Percentiles rank a stretch among this genome's conserved stretches.
phyloP scores from a whole-genome alignment of 2,888 invertebrate genomes.

The Unio pictorum region DNA sequence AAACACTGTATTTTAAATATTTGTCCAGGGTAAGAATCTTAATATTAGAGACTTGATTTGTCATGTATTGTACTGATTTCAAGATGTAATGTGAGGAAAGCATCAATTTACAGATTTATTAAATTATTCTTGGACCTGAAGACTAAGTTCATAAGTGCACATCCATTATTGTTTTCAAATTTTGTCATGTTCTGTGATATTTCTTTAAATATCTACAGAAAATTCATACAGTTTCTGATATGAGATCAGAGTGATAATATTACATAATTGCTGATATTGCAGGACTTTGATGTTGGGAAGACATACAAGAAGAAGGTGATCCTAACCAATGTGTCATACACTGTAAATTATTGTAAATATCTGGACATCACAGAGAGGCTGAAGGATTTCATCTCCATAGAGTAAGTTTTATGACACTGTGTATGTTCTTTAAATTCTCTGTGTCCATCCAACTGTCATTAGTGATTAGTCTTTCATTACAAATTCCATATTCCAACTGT shows the following conservation, averaged over 20 bases:
- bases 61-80: neutral
- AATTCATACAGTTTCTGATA: neutral
- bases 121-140: neutral
- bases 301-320: conserved; percentile 70
- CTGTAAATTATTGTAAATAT: conserved; percentile 70
- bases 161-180: too few relatives aligned
- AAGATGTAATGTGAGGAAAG: neutral
- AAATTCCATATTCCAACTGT: neutral
- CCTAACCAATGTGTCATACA: conserved; percentile 71
- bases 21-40: neutral
- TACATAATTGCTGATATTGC: conserved; percentile 8
- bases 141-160: too few relatives aligned
- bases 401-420: conserved; percentile 51
- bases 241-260: neutral
- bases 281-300: conserved; percentile 71
- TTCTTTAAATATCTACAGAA: neutral
- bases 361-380: conserved; percentile 68
- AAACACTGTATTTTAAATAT: too few relatives aligned
- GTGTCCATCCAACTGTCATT: neutral
- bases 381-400: conserved; percentile 70
- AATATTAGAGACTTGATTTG: neutral
- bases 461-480: neutral
- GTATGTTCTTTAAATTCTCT: neutral
- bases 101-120: neutral
- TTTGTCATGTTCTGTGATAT: too few relatives aligned